A percentile compares a stretch with the other conserved stretches of the same genome.
These are phyloP conservation scores for Gorsachius goisagi DNA, from an alignment of 2,113 vertebrate species.

Conservation along the genomic window DNA sequence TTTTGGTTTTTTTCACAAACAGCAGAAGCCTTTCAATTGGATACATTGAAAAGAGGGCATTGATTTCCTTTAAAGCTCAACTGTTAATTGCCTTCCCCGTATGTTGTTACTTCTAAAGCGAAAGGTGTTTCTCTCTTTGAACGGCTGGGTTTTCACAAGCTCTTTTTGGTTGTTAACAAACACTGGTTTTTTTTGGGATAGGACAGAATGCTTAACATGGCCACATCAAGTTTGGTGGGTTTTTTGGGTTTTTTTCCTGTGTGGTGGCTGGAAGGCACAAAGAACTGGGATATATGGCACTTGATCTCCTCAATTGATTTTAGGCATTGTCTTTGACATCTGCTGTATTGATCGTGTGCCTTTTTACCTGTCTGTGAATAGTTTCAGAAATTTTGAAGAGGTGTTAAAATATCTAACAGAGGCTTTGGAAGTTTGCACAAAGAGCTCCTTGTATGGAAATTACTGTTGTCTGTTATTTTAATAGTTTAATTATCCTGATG, in stretches of 20 bases:
- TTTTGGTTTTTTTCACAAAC: background rate
- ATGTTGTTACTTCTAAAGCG: background rate
- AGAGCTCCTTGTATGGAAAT: background rate
- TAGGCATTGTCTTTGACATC: background rate
- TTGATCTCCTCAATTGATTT: background rate
- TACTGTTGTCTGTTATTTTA: background rate
- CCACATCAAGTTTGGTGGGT: rapidly evolving
- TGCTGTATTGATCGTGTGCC: background rate
- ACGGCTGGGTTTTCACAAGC: background rate
- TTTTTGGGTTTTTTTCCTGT: background rate
- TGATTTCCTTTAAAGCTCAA: background rate
- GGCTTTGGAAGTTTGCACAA: background rate
- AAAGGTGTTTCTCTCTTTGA: background rate
- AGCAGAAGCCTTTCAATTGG: background rate
- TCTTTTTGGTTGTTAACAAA: background rate
- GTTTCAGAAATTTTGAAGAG: background rate
- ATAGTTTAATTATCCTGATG: background rate
- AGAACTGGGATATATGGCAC: background rate
- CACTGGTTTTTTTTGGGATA: background rate
- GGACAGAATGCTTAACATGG: background rate
- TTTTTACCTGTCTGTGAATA: background rate
- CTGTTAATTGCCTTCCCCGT: background rate
- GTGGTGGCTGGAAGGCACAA: background rate
- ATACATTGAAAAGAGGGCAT: background rate
- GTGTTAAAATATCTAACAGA: background rate